Base-by-base conservation (phyloP, 2,113 vertebrate genomes). In the Mus pahari region DNA sequence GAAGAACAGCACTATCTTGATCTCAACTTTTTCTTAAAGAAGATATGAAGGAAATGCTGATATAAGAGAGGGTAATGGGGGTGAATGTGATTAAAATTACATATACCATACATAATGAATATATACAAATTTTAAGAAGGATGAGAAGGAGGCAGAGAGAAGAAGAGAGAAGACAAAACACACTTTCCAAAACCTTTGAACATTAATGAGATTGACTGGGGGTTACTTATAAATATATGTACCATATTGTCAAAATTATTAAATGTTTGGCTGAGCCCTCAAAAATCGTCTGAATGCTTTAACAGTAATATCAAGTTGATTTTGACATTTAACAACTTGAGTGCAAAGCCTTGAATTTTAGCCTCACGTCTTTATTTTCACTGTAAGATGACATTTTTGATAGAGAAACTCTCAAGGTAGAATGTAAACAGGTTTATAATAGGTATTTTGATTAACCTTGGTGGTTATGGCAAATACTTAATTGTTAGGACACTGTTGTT, bases 311-410 rank as follows among this genome's bases (percentile, higher is more conserved):
- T 4, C 66, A 28, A 79, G 1, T 9, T 53, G 3, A 68, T 60
- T 71, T 50, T 78, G 89, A 89, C 48, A 86, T 78, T 16, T 50
- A 86, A 42, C 68, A 78, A 90, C 73, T 82, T 90, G 19, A 93
- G 81, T 28, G 58, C 50, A 87, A 88, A 92, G 75, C 26, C 20
- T n/a, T 86, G 20, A 42, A 89, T 91, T 77, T 96, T 86, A 74
- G 53, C 73, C 19, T 93, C 58, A 92, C 31, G 28, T 60, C 60
- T 82, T 94, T 68, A 24, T 91, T 93, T 95, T 79, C 17, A 45
- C 11, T 81, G 4, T 81, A 48, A 89, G 39, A 89, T 79, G 92
- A 6, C 31, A 50, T 26, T 81, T 82, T 93, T 68, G 36, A 82
- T 26, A 70, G 64, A 89, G 79, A 73, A 60, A 17, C 83, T 86